Evolutionary conservation across 2,113 vertebrate genomes (phyloP), one percentile per base, ranked within the genome.

Genomic region (Pedetes capensis): DNA sequence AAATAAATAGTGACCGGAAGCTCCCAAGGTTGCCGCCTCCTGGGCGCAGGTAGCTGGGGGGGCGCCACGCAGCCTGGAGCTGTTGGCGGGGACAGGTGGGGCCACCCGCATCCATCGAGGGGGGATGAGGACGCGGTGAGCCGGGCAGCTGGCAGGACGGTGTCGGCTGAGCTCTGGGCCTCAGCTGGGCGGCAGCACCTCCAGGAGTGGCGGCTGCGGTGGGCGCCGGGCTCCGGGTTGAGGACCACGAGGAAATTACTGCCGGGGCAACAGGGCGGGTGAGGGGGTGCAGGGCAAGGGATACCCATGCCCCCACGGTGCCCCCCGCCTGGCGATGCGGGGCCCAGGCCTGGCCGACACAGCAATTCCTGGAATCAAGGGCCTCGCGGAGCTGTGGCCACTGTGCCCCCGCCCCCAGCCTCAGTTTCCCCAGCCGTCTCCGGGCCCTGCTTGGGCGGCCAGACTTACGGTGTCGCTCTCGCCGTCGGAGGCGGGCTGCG

Each of bases 381-480:
- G 44, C 27, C 79, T 32, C 55, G 57, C 32, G 34, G 10, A 13
- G 10, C 68, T 59, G 49, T 9, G 57, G 44, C 89, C 2, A 12
- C 72, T 72, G 47, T 4, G n/a, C 82, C 92, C 89, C n/a, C 81
- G 94, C 94, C 0, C 78, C 78, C 37, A 34, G 69, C 88, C 86
- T 79, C 57, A 4, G 78, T 51, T 1, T 80, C 63, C 91, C 88
- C n/a, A 4, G 8, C 64, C 16, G 78, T 59, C 72, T n/a, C 3
- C 32, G 78, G 88, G n/a, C 18, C 39, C 10, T 63, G 17, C 32
- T 27, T 42, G 93, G 57, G 57, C 32, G 25, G 3, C 91, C 82
- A 39, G 85, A 99, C 99, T 99, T 99, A 99, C 99, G 98, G 99
- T 99, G 98, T 99, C 99, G 97, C 99, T 99, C 98, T 99, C 99